phyloP scores from a whole-genome alignment of 2,797 vertebrate genomes.

The Podargus strigoides region DNA sequence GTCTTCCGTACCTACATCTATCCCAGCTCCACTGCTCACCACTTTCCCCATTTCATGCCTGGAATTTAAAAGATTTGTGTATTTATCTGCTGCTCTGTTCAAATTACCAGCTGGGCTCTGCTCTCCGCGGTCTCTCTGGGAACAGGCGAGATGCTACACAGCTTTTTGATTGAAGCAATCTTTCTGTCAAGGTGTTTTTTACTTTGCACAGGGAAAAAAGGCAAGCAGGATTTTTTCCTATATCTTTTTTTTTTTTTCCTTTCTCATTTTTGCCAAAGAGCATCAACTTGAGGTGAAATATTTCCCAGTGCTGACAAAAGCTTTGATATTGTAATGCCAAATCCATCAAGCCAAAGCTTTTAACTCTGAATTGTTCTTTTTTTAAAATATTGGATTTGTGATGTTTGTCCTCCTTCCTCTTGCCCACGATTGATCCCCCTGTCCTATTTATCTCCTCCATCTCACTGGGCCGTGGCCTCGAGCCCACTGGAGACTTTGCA shows the following conservation, averaged over 20 bases:
- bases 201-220: not conserved
- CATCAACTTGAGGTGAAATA: slow-evolving; percentile 59
- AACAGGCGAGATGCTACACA: not conserved
- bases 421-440: not conserved
- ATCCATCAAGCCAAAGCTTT: slow-evolving; percentile 48
- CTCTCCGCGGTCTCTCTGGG: not conserved
- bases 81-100: not conserved
- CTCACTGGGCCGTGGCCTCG: not conserved
- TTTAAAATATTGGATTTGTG: slow-evolving; percentile 68
- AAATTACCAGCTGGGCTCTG: not conserved
- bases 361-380: slow-evolving; percentile 40
- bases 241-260: not conserved
- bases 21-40: not conserved
- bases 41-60: not conserved
- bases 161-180: slow-evolving; percentile 45
- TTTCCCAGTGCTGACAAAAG: slow-evolving; percentile 52
- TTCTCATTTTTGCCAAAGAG: slow-evolving; percentile 52
- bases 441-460: slow-evolving; percentile 26
- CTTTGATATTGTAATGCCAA: slow-evolving; percentile 46
- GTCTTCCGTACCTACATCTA: not conserved
- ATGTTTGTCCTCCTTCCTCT: slow-evolving; percentile 13
- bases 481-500: slow-evolving; percentile 18
- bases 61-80: not conserved
- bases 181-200: not conserved
- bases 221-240: not conserved